These are phyloP conservation scores for Colletes gigas DNA, from an alignment of 1,140 invertebrate species.

Conservation along the genomic window DNA sequence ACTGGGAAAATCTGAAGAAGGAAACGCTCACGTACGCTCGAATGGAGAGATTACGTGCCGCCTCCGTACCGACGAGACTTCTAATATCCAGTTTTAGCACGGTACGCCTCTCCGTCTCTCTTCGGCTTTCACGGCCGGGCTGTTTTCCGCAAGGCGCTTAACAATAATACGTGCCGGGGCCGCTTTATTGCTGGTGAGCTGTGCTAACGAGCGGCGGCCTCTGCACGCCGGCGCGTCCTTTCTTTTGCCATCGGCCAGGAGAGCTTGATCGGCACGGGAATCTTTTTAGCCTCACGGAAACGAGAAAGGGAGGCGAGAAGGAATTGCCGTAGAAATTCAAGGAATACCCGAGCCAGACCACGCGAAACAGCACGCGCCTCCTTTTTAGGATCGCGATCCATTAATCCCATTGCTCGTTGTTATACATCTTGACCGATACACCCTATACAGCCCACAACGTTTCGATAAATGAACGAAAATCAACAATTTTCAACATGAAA, in stretches of 20 bases:
- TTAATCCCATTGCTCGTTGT: background rate
- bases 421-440: background rate
- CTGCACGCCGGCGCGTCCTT: constrained; percentile 47
- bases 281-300: constrained; percentile 42
- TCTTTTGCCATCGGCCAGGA: constrained; percentile 36
- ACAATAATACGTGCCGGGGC: constrained; percentile 66
- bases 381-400: constrained; percentile 29
- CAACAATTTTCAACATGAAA: too few relatives aligned
- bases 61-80: constrained; percentile 38
- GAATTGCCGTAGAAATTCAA: constrained; percentile 49
- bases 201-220: constrained; percentile 63
- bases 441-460: too few relatives aligned
- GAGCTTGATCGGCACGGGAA: constrained; percentile 42
- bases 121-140: background rate
- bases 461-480: too few relatives aligned
- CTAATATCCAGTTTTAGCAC: constrained; percentile 53
- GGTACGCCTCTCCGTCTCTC: constrained; percentile 15
- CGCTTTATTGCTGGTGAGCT: constrained; percentile 53
- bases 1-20: constrained; percentile 16
- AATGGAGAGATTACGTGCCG: constrained; percentile 65
- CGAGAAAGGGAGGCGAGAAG: constrained; percentile 50
- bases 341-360: constrained; percentile 36
- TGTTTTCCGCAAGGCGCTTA: constrained; percentile 55
- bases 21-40: constrained; percentile 23
- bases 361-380: constrained; percentile 15